Evolutionary conservation across 2,113 vertebrate species (phyloP), one percentile per base, ranked within the genome.

Genomic region (Scolopax mira): DNA sequence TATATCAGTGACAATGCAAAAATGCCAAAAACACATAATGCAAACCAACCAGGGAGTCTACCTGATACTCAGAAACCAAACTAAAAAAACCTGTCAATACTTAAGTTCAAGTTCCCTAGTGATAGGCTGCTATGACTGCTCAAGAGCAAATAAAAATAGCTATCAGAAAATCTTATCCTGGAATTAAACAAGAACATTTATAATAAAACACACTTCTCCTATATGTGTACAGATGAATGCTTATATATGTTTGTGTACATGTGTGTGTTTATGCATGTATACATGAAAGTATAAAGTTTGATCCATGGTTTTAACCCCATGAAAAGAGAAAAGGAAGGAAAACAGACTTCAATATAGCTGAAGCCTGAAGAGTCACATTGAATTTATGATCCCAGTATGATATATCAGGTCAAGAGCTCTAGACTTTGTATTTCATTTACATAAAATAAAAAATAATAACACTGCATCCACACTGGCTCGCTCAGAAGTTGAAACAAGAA

Each of bases 181-280:
- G 11, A 6, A 58, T 72, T 18, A 72, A 85, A 69, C 7, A 39
- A 33, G 21, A 84, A 72, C 46, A 48, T 5, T 11, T n/a, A 1
- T 6, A 69, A 44, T 60, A 75, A 55, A 51, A 17, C 9, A 1
- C n/a, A 28, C 24, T 88, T 80, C 46, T 73, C 6, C 4, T 15
- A 4, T n/a, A 57, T 30, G 60, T 48, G 13, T 49, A 70, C 1
- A 81, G 14, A 61, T 9, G 2, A 35, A 23, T 51, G 42, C 37
- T 70, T 70, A 16, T 11, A 51, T n/a, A 9, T 0, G 0, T 60
- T 39, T 62, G 5, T n/a, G 4, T 18, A 28, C 30, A 2, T n/a
- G 33, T 8, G 1, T 51, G 11, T 31, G 5, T 13, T 11, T 21
- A 44, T 39, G 27, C 17, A 37, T 48, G 28, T 11, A 49, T 10